Evolutionary conservation across 2,888 invertebrate species (phyloP), one percentile per base, ranked within the genome.

Genomic region (Yponomeuta plumbellus): DNA sequence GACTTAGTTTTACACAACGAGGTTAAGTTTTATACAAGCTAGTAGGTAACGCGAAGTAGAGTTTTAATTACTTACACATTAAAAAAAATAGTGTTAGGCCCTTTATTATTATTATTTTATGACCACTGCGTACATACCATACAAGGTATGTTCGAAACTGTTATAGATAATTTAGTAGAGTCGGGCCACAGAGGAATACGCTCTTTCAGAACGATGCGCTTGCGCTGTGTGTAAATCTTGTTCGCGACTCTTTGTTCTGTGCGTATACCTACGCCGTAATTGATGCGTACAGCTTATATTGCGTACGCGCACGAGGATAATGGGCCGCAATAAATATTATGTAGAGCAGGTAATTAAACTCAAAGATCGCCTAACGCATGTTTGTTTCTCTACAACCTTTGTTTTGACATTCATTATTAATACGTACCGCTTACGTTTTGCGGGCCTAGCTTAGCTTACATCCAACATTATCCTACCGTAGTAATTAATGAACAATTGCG

Each of bases 221-320:
- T 61, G 17, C 40, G 21, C 22, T 39, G 6, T 61, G 62, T 44
- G 44, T 63, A 44, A 63, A 22, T 52, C 63, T 40, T 22, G 44
- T 62, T 34, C 40, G 63, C 63, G 22, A 44, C 21, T 40, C 63
- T 63, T 63, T 63, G 63, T 63, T 44, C 63, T 8, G 44, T 1
- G 40, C 63, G 22, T 63, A 44, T 40, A 26, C 26, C 26, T 26
- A 63, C 63, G n/a, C 44, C 22, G 21, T 63, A 63, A 63, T 63
- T 63, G 52, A 63, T 63, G 63, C 40, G 40, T 63, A 44, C 63
- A 63, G 21, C 63, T 40, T 22, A 63, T 63, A 44, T 22, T 63
- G 17, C 44, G 63, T 63, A 62, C 62, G 20, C 63, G 40, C 21
- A 40, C 39, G 17, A 22, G 20, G 11, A 44, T 63, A 44, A 63